Evolutionary conservation across 2,113 vertebrate species (phyloP).

Genomic region (Donacobius atricapilla): DNA sequence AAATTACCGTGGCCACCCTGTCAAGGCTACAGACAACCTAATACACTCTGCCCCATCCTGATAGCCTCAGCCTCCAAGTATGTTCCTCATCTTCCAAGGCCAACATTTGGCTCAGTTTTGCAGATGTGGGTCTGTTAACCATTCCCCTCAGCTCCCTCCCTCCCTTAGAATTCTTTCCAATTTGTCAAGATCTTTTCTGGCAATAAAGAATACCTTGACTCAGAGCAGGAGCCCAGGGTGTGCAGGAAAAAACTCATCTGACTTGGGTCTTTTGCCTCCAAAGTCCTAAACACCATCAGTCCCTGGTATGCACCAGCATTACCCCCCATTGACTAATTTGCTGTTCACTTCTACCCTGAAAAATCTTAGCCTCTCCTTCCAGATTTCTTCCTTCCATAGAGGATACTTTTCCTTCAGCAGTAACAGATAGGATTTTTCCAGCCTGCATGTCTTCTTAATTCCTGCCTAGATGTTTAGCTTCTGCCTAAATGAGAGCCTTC

Average conservation of each 20-base stretch:
- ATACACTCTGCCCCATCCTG: not conserved
- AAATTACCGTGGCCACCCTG: not conserved
- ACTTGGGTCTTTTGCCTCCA: not conserved
- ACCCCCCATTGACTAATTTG: not conserved
- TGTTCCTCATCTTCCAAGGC: not conserved
- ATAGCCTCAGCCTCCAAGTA: conserved; percentile 2
- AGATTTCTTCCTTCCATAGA: not conserved
- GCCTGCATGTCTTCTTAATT: not conserved
- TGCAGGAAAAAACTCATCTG: not conserved
- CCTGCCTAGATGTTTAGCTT: not conserved
- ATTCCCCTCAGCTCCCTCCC: not conserved
- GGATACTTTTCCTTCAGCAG: not conserved
- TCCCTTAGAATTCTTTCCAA: conserved; percentile 19
- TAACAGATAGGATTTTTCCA: conserved; percentile 20
- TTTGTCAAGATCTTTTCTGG: conserved; percentile 32
- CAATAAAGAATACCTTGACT: not conserved
- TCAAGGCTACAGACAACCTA: conserved; percentile 8
- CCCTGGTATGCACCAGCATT: accelerated
- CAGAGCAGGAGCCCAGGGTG: not conserved
- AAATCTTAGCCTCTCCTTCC: not conserved
- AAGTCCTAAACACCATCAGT: not conserved
- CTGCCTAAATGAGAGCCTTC: not conserved
- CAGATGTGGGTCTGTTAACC: conserved; percentile 31
- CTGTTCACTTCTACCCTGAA: not conserved
- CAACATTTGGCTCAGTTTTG: not conserved